Evolutionary conservation across 2,797 vertebrate genomes (phyloP).

Genomic region (Microctenopoma stevenorrisi): DNA sequence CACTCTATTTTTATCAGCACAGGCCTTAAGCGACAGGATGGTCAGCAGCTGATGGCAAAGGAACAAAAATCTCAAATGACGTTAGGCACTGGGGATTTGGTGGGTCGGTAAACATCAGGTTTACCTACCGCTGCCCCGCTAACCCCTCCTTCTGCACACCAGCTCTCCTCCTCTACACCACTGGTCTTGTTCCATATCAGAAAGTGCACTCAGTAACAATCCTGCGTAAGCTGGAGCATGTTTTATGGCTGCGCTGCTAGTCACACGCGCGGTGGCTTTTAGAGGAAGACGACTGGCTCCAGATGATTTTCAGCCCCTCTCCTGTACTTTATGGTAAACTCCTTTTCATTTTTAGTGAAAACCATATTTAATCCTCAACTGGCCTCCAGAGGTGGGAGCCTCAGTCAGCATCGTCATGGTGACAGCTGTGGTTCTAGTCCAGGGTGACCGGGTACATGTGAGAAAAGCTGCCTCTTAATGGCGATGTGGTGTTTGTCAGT

Average conservation of each 20-base stretch:
- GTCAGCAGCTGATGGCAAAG: conserved; percentile 70
- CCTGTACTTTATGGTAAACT: conserved; percentile 5
- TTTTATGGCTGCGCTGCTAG: conserved; percentile 28
- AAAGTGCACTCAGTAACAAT: conserved; percentile 53
- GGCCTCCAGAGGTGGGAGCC: neutral
- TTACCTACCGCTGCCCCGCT: conserved; percentile 52
- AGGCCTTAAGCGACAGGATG: conserved; percentile 47
- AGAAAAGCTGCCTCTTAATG: conserved; percentile 29
- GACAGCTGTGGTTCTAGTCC: conserved; percentile 29
- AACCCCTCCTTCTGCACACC: conserved; percentile 36
- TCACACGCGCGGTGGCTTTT: conserved; percentile 50
- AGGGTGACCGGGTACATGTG: conserved; percentile 36
- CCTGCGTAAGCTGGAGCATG: conserved; percentile 18
- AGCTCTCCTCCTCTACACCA: conserved; percentile 24
- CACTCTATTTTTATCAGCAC: conserved; percentile 65
- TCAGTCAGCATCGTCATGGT: conserved; percentile 29
- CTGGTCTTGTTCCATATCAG: conserved; percentile 16
- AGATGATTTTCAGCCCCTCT: conserved; percentile 44
- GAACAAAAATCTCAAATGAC: conserved; percentile 73
- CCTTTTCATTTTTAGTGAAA: conserved; percentile 32
- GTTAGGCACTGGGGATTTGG: conserved; percentile 69
- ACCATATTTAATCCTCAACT: conserved; percentile 29
- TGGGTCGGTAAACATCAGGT: conserved; percentile 73
- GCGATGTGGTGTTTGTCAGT: conserved; percentile 24
- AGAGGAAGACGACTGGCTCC: conserved; percentile 58